These are phyloP conservation scores for Eurypyga helias DNA, from an alignment of 2,113 vertebrate genomes.

Conservation along the genomic window DNA sequence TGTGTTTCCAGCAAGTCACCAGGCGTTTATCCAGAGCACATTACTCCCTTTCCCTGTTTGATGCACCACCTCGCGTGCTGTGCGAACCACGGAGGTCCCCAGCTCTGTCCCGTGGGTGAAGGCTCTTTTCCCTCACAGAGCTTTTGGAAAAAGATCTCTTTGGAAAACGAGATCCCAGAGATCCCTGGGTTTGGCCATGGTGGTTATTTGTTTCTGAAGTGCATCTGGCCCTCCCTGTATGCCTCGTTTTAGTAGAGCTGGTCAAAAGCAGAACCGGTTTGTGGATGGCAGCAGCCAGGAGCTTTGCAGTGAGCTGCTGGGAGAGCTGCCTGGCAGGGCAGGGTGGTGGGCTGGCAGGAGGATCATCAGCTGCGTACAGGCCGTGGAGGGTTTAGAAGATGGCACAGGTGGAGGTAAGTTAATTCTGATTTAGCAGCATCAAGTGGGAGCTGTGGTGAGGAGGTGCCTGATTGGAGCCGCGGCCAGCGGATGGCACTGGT, in stretches of 20 bases:
- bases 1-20: background rate
- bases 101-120: background rate
- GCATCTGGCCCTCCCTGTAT: accelerated
- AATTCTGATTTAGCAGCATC: accelerated
- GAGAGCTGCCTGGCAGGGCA: background rate
- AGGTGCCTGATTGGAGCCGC: background rate
- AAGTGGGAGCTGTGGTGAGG: too few relatives aligned
- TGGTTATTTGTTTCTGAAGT: background rate
- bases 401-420: background rate
- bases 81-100: background rate
- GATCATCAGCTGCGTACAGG: accelerated
- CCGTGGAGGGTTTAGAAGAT: accelerated
- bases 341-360: accelerated
- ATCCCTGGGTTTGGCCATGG: accelerated
- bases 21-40: background rate
- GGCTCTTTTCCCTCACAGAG: background rate
- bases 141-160: background rate
- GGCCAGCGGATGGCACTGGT: constrained; percentile 39
- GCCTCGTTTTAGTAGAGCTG: background rate
- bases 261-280: accelerated
- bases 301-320: background rate
- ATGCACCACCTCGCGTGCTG: background rate
- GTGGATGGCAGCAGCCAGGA: accelerated
- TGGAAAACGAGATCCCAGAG: background rate
- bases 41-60: background rate